phyloP scores from a whole-genome alignment of 2,113 vertebrate genomes.

The Microcebus lehilahytsara region DNA sequence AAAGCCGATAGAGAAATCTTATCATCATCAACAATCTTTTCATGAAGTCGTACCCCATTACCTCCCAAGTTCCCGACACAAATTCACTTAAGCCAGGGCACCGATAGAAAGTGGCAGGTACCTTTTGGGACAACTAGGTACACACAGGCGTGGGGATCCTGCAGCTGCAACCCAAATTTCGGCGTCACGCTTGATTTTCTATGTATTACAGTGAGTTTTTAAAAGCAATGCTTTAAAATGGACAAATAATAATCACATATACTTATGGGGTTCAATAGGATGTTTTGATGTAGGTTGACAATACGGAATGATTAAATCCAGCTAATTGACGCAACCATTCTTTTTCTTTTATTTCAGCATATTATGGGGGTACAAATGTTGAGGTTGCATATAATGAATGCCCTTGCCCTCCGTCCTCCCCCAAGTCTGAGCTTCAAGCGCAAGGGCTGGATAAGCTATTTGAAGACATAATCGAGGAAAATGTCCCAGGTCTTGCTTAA shows the following conservation, averaged over 20 bases:
- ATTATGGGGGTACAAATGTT: no score
- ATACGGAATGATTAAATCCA: neutral
- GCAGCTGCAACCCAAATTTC: neutral
- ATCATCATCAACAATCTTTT: neutral
- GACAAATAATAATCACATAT: neutral
- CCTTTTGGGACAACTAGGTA: neutral
- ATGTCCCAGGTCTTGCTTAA: no score
- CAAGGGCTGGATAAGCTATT: no score
- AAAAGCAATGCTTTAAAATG: neutral
- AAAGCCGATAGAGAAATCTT: neutral
- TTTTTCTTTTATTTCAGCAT: neutral
- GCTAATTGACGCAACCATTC: neutral
- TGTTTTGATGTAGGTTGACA: neutral
- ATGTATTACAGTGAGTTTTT: neutral
- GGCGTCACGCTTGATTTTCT: neutral
- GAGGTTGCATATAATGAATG: no score
- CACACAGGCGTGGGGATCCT: rapidly evolving
- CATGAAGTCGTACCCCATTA: no score
- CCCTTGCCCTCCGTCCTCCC: no score
- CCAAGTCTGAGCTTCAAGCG: no score
- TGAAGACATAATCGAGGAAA: no score
- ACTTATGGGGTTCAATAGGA: neutral
- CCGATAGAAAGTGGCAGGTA: neutral
- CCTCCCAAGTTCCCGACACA: neutral
- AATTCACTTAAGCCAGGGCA: neutral